Percentiles rank a stretch among this genome's conserved stretches.
Conservation (phyloP, 2,113 vertebrate genomes). For the Halcyon malimbica region DNA sequence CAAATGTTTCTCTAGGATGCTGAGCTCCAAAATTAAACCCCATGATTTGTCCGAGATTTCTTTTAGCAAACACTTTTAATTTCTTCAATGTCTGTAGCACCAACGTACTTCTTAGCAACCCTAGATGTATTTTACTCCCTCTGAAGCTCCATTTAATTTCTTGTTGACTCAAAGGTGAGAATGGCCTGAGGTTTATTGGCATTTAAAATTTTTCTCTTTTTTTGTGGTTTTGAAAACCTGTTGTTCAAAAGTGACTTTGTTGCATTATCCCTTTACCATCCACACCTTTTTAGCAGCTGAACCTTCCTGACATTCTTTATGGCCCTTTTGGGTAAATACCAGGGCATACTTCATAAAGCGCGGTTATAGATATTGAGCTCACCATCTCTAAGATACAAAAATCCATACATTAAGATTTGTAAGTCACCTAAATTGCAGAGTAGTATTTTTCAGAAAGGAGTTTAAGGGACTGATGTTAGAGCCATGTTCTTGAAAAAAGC, state of each 20-base stretch:
- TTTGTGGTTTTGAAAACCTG: neutral
- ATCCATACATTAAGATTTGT: conserved; percentile 35
- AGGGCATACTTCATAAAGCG: neutral
- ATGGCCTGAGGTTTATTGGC: neutral
- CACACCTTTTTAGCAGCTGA: neutral
- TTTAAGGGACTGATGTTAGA: conserved; percentile 49
- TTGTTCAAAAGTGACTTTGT: neutral
- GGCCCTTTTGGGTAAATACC: conserved; percentile 37
- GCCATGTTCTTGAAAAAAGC: neutral
- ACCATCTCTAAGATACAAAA: conserved; percentile 31
- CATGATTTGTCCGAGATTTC: neutral
- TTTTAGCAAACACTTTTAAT: neutral
- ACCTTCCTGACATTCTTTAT: conserved; percentile 11
- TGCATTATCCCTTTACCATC: neutral
- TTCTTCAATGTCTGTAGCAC: neutral
- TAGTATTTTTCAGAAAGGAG: conserved; percentile 36
- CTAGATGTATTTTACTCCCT: neutral
- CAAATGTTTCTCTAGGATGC: neutral
- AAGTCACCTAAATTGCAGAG: conserved; percentile 44
- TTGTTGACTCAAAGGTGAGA: conserved; percentile 2
- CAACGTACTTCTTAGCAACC: neutral
- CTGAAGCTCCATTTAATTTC: neutral
- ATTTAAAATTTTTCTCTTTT: neutral
- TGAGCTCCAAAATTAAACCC: neutral
- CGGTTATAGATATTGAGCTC: conserved; percentile 34